Evolutionary conservation across 2,797 vertebrate genomes (phyloP).

Genomic region (Melanotaenia pygmaea): DNA sequence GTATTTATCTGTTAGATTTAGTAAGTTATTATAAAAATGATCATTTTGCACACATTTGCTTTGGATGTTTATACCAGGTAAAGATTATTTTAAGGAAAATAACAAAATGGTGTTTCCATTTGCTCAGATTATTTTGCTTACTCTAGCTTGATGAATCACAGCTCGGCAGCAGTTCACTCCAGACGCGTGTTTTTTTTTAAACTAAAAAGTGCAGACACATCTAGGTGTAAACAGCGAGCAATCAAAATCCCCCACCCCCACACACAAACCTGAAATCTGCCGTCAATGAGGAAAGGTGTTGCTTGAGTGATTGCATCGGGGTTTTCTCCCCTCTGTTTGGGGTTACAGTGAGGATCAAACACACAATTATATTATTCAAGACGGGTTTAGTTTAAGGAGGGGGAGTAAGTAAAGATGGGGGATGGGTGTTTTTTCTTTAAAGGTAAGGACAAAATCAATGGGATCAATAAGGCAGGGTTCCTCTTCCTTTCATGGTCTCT

Average conservation of each 20-base stretch:
- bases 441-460: constrained; percentile 86
- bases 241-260: constrained; percentile 44
- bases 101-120: background rate
- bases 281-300: constrained; percentile 46
- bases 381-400: constrained; percentile 74
- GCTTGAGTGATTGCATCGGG: constrained; percentile 70
- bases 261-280: constrained; percentile 20
- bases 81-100: background rate
- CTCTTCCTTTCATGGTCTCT: constrained; percentile 86
- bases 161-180: constrained; percentile 49
- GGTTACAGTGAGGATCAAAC: constrained; percentile 76
- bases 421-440: constrained; percentile 80
- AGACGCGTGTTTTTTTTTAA: constrained; percentile 4
- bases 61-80: background rate
- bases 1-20: too few species aligned
- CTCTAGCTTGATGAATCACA: constrained; percentile 43
- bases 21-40: too few species aligned
- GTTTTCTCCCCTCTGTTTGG: constrained; percentile 4
- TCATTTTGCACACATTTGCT: background rate
- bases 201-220: constrained; percentile 53
- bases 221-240: constrained; percentile 50
- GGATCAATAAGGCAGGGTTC: constrained; percentile 87
- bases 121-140: constrained; percentile 32
- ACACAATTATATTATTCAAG: constrained; percentile 86
- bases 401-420: constrained; percentile 46